A percentile compares a stretch with the other conserved stretches of the same genome.
phyloP scores from a whole-genome alignment of 2,888 invertebrate species.

The Drosophila affinis region DNA sequence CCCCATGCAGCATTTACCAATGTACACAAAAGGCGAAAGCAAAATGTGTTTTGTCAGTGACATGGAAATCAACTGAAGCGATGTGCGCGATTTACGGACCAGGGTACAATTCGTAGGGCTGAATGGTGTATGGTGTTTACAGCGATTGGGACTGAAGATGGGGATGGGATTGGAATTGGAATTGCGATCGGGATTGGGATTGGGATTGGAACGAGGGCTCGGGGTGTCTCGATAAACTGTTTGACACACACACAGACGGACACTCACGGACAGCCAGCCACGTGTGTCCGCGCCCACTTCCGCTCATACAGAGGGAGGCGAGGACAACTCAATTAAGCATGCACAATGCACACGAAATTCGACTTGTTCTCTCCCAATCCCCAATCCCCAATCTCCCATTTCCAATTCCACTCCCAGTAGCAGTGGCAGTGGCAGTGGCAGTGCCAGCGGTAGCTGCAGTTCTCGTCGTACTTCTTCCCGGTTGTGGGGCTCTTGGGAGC shows the following conservation, averaged over 20 bases:
- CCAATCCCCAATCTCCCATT: background rate
- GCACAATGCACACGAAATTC: conserved; percentile 77
- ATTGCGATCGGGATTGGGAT: conserved; percentile 1
- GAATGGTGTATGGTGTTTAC: conserved; percentile 5
- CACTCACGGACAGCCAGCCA: background rate
- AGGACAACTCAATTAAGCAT: conserved; percentile 75
- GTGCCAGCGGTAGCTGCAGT: background rate
- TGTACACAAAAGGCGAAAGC: conserved; percentile 56
- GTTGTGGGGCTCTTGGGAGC: conserved; percentile 28
- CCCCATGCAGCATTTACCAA: conserved; percentile 50
- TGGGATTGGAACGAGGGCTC: background rate
- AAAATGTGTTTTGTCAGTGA: conserved; percentile 70
- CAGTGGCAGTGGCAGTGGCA: background rate
- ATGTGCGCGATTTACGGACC: conserved; percentile 57
- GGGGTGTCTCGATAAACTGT: conserved; percentile 61
- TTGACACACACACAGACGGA: conserved; percentile 52
- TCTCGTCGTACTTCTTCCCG: background rate
- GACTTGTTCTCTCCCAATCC: conserved; percentile 34
- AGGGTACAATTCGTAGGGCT: conserved; percentile 40
- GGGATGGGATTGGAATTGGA: conserved; percentile 1
- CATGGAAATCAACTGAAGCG: conserved; percentile 71
- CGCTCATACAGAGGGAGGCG: conserved; percentile 5
- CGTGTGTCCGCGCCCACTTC: conserved; percentile 36
- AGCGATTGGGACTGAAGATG: background rate
- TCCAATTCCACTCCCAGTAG: background rate